A percentile compares a stretch with the other conserved stretches of the same genome.
Evolutionary conservation across 1,140 invertebrate genomes (phyloP).

Genomic region (Bombus sylvicola): DNA sequence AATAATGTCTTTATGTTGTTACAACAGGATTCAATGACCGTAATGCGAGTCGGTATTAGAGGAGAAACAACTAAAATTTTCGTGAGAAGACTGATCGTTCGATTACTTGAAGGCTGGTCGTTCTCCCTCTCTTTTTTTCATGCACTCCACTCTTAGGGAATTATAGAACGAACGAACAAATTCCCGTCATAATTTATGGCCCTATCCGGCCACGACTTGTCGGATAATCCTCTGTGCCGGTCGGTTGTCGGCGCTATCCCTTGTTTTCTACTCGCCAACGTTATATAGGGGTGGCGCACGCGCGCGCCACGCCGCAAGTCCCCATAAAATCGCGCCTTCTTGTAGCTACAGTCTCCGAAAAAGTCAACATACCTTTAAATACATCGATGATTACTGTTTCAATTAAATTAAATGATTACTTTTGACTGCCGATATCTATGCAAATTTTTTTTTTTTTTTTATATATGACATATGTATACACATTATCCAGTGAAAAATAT

Average conservation of each 20-base stretch:
- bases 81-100: conserved; percentile 30
- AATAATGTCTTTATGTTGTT: not conserved
- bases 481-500: too few relatives aligned
- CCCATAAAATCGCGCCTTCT: conserved; percentile 14
- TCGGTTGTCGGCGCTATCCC: conserved; percentile 57
- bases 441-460: too few relatives aligned
- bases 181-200: conserved; percentile 68
- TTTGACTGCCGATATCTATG: too few relatives aligned
- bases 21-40: not conserved
- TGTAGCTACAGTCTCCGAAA: not conserved
- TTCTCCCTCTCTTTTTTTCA: conserved; percentile 19
- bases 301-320: not conserved
- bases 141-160: conserved; percentile 48
- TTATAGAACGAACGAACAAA: conserved; percentile 67
- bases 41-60: too few relatives aligned
- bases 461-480: too few relatives aligned
- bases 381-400: not conserved
- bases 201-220: conserved; percentile 62
- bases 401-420: too few relatives aligned
- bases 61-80: not conserved
- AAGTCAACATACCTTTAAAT: not conserved
- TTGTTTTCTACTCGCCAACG: conserved; percentile 39
- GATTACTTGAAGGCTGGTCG: conserved; percentile 16
- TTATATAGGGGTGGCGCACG: not conserved
- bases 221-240: conserved; percentile 64